phyloP scores from a whole-genome alignment of 2,797 vertebrate genomes.

The Pagetopsis macropterus region DNA sequence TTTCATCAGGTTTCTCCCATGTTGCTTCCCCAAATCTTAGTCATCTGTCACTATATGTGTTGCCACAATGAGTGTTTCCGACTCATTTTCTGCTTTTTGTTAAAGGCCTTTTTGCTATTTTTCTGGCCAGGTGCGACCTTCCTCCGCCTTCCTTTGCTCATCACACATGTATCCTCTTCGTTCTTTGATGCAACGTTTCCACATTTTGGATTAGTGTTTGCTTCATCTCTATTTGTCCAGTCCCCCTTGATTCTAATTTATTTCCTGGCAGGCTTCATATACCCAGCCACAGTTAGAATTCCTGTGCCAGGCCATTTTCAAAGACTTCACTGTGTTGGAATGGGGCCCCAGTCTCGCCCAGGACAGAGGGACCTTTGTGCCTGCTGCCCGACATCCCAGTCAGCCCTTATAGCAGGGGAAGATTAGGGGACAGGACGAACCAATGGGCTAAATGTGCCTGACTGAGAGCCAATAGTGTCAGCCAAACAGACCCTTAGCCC shows the following conservation, averaged over 20 bases:
- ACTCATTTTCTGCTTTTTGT: slow-evolving; percentile 14
- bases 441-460: slow-evolving; percentile 71
- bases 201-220: slow-evolving; percentile 33
- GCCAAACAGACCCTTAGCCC: slow-evolving; percentile 73
- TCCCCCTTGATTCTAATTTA: slow-evolving; percentile 63
- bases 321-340: slow-evolving; percentile 80
- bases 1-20: slow-evolving; percentile 4
- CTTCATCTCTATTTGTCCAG: slow-evolving; percentile 38
- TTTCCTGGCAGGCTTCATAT: slow-evolving; percentile 60
- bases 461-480: slow-evolving; percentile 74
- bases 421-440: slow-evolving; percentile 70
- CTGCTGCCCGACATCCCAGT: slow-evolving; percentile 68
- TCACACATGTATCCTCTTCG: not conserved
- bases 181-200: slow-evolving; percentile 33
- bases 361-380: slow-evolving; percentile 83
- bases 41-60: slow-evolving; percentile 26
- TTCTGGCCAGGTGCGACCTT: slow-evolving; percentile 1
- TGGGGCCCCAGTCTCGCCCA: slow-evolving; percentile 68
- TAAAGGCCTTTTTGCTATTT: not conserved
- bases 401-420: slow-evolving; percentile 57
- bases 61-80: slow-evolving; percentile 14
- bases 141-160: slow-evolving; percentile 7
- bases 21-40: slow-evolving; percentile 25
- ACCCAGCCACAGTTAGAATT: slow-evolving; percentile 56
- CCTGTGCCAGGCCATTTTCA: slow-evolving; percentile 77